Conservation (phyloP, 2,888 invertebrate species). For the Apeira syringaria region DNA sequence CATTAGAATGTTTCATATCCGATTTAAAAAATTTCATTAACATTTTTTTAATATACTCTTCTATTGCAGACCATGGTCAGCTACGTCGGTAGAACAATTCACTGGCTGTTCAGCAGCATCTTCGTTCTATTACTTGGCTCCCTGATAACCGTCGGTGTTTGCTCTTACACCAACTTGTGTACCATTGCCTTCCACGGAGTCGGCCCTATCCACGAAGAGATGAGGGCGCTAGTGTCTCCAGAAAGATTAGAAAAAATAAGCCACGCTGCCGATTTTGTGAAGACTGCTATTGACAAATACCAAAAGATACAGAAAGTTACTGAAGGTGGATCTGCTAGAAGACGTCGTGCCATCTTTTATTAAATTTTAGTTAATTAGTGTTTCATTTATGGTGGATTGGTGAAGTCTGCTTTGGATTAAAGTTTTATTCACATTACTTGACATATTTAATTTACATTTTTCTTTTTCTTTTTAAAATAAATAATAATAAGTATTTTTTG, state of each 20-base stretch:
- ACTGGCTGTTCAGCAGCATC: constrained; percentile 64
- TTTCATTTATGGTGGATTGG: no score
- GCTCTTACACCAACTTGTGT: constrained; percentile 85
- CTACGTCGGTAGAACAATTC: constrained; percentile 59
- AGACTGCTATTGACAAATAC: constrained; percentile 85
- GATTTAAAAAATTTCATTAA: no score
- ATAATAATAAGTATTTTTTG: no score
- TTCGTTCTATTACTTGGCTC: constrained; percentile 80
- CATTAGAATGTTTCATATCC: no score
- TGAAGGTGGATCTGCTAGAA: constrained; percentile 40
- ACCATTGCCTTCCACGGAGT: constrained; percentile 84
- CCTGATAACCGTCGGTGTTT: constrained; percentile 72
- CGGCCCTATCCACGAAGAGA: constrained; percentile 82
- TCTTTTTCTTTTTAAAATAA: no score
- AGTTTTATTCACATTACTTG: no score
- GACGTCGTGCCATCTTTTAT: constrained; percentile 47
- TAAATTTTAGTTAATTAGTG: no score
- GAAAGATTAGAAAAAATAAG: constrained; percentile 84
- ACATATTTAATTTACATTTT: no score
- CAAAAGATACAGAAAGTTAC: constrained; percentile 67
- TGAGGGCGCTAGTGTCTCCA: constrained; percentile 82
- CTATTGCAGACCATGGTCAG: constrained; percentile 64
- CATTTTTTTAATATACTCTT: constrained; percentile 7
- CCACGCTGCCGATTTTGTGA: constrained; percentile 83
- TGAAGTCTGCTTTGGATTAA: no score